Conservation (phyloP, 2,888 invertebrate genomes). For the Nephrotoma flavescens region DNA sequence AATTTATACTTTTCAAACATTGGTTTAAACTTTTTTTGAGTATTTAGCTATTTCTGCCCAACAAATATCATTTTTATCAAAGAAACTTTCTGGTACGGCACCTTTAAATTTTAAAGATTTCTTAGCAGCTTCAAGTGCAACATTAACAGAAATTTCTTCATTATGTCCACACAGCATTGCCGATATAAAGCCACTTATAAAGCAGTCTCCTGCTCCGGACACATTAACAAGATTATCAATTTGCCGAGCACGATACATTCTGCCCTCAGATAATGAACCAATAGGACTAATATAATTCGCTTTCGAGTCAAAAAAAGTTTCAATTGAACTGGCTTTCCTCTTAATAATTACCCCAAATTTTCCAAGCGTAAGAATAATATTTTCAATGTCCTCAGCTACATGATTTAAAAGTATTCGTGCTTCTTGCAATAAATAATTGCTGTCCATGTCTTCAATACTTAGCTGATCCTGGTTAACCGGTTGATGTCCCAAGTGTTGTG, state of each 20-base stretch:
- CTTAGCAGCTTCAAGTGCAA: slow-evolving; percentile 47
- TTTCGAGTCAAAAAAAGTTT: slow-evolving; percentile 12
- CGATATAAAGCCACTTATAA: slow-evolving; percentile 52
- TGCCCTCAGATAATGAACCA: slow-evolving; percentile 13
- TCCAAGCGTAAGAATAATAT: slow-evolving; percentile 48
- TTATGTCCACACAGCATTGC: slow-evolving; percentile 40
- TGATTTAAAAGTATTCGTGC: slow-evolving; percentile 22
- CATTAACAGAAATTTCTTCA: slow-evolving; percentile 42
- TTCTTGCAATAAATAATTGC: slow-evolving; percentile 19
- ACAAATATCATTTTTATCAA: slow-evolving; percentile 14
- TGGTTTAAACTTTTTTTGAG: neutral
- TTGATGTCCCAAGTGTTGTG: slow-evolving; percentile 30
- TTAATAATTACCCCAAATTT: slow-evolving; percentile 40
- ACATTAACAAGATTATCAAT: slow-evolving; percentile 45
- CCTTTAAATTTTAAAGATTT: slow-evolving; percentile 40
- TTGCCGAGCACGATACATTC: slow-evolving; percentile 33
- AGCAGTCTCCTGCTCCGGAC: slow-evolving; percentile 74
- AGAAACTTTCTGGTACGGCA: slow-evolving; percentile 41
- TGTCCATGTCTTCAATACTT: slow-evolving; percentile 1
- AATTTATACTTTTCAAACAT: neutral
- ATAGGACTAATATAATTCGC: slow-evolving; percentile 11
- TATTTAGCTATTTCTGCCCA: slow-evolving; percentile 1
- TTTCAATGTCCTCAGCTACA: slow-evolving; percentile 37
- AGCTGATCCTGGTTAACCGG: neutral
- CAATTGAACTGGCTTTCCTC: slow-evolving; percentile 13